Percentiles rank a stretch among this genome's conserved stretches.
Conservation (phyloP, 1,140 invertebrate genomes). For the Zaprionus lachaisei region DNA sequence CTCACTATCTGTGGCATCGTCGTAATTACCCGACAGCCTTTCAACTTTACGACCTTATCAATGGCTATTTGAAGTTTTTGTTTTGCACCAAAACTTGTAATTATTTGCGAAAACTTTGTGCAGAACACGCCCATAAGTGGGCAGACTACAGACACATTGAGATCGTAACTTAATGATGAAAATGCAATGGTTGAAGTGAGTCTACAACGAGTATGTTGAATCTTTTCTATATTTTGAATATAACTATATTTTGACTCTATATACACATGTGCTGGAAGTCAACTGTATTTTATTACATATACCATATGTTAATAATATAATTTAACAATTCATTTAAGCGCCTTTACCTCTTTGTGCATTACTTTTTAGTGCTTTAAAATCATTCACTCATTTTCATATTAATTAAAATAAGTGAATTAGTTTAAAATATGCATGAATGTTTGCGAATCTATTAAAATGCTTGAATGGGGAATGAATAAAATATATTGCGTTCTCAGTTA, state of each 20-base stretch:
- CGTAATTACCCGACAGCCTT: constrained; percentile 66
- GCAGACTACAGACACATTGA: background rate
- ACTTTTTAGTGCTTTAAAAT: background rate
- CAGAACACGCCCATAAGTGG: background rate
- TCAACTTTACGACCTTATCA: constrained; percentile 74
- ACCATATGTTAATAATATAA: no score
- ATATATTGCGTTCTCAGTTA: background rate
- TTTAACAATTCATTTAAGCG: background rate
- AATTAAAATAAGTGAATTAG: background rate
- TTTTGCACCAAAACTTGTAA: constrained; percentile 40
- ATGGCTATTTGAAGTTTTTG: constrained; percentile 36
- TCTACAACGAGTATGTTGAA: background rate
- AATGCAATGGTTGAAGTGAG: background rate
- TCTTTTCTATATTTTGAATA: background rate
- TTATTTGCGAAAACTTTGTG: constrained; percentile 53
- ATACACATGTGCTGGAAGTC: no score
- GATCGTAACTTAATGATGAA: background rate
- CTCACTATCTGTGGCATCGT: constrained; percentile 25
- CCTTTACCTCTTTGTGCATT: background rate
- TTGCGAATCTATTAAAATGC: background rate
- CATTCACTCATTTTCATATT: background rate
- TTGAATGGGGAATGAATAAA: background rate
- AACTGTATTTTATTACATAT: no score
- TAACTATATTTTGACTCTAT: no score
- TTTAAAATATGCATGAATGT: background rate